Percentiles rank a stretch among this genome's conserved stretches.
phyloP scores from a whole-genome alignment of 2,113 vertebrate species.

The Ranitomeya variabilis region DNA sequence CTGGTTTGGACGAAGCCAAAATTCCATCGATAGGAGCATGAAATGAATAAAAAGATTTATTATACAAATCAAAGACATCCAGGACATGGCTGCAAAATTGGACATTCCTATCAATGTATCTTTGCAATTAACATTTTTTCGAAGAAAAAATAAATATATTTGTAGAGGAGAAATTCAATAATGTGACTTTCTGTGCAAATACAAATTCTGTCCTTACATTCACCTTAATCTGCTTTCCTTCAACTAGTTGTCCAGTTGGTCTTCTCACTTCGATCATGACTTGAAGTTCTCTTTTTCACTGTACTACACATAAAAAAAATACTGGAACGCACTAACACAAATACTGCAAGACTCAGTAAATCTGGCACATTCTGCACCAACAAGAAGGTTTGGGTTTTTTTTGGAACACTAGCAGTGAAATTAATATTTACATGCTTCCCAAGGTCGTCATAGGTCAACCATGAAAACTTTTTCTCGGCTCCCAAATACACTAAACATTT shows the following conservation, averaged over 20 bases:
- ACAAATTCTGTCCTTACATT: constrained; percentile 18
- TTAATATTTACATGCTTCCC: neutral
- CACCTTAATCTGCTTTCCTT: constrained; percentile 40
- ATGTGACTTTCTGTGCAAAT: constrained; percentile 34
- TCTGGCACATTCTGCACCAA: neutral
- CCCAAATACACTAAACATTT: neutral
- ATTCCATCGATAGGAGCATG: constrained; percentile 42
- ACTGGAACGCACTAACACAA: neutral
- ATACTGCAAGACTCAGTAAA: neutral
- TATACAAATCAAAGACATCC: constrained; percentile 35
- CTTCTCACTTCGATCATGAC: neutral
- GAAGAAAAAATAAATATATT: constrained; percentile 34
- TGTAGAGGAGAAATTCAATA: constrained; percentile 34
- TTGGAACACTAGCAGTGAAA: neutral
- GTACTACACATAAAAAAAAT: neutral
- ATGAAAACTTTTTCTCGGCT: neutral
- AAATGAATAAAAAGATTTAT: constrained; percentile 44
- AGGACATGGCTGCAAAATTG: constrained; percentile 6
- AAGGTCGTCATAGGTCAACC: neutral
- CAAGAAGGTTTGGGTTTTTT: neutral
- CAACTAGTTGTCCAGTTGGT: neutral
- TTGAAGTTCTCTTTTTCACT: neutral
- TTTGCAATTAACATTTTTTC: constrained; percentile 39
- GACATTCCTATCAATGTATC: constrained; percentile 36
- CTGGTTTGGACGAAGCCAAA: constrained; percentile 21